Conservation (phyloP, 2,113 vertebrate genomes). For the Leucosticte australis region DNA sequence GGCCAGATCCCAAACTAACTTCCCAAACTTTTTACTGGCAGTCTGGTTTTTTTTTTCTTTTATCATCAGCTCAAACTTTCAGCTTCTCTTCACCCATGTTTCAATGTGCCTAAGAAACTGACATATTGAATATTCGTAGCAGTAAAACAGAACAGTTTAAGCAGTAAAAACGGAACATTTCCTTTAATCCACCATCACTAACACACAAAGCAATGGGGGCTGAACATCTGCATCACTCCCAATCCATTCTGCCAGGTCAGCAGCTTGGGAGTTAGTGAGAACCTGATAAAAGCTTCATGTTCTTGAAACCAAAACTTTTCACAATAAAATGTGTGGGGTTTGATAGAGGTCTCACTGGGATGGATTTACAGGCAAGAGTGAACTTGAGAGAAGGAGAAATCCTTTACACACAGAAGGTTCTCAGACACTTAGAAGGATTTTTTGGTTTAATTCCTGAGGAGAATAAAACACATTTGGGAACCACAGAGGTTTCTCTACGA, state of each 20-base stretch:
- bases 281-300: neutral
- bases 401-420: neutral
- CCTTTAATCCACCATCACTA: neutral
- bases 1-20: neutral
- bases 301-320: neutral
- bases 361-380: neutral
- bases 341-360: neutral
- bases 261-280: neutral
- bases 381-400: slow-evolving; percentile 12
- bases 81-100: neutral
- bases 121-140: neutral
- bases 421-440: neutral
- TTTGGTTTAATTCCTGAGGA: slow-evolving; percentile 3
- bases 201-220: neutral
- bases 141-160: neutral
- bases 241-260: neutral
- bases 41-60: neutral
- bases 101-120: neutral
- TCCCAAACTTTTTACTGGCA: neutral
- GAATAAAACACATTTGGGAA: slow-evolving; percentile 18
- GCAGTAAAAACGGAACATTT: neutral
- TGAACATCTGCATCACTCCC: neutral
- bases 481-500: neutral
- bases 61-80: neutral
- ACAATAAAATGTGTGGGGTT: neutral